phyloP scores from a whole-genome alignment of 2,113 vertebrate species.

The Pituophis catenifer region DNA sequence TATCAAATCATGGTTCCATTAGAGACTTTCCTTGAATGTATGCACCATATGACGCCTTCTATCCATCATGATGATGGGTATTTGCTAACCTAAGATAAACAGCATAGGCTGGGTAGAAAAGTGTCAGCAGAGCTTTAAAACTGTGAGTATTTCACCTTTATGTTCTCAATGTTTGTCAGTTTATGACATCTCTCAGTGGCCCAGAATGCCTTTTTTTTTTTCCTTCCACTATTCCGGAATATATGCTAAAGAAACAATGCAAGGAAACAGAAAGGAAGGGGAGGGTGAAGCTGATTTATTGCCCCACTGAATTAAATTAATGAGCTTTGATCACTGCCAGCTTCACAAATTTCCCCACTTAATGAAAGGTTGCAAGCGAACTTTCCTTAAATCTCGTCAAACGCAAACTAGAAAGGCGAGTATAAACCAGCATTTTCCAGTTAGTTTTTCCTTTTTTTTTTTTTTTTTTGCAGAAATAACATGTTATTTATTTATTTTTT shows the following conservation, averaged over 20 bases:
- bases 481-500: background rate
- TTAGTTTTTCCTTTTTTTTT: background rate
- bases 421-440: background rate
- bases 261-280: conserved; percentile 17
- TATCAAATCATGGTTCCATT: background rate
- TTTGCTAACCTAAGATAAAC: conserved; percentile 21
- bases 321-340: conserved; percentile 26
- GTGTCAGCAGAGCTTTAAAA: conserved; percentile 15
- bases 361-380: background rate
- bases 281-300: background rate
- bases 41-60: background rate
- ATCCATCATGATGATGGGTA: background rate
- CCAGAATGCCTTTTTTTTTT: background rate
- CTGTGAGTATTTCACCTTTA: background rate
- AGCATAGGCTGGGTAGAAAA: background rate
- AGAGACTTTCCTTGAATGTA: background rate
- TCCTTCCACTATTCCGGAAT: background rate
- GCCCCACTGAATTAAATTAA: conserved; percentile 20
- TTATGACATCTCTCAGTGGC: background rate
- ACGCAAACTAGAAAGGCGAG: conserved; percentile 7
- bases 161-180: background rate
- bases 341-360: background rate
- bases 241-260: conserved; percentile 34
- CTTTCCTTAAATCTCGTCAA: conserved; percentile 13
- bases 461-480: background rate